Base-by-base conservation (phyloP, 2,113 vertebrate genomes). In the Odontophorus gujanensis region DNA sequence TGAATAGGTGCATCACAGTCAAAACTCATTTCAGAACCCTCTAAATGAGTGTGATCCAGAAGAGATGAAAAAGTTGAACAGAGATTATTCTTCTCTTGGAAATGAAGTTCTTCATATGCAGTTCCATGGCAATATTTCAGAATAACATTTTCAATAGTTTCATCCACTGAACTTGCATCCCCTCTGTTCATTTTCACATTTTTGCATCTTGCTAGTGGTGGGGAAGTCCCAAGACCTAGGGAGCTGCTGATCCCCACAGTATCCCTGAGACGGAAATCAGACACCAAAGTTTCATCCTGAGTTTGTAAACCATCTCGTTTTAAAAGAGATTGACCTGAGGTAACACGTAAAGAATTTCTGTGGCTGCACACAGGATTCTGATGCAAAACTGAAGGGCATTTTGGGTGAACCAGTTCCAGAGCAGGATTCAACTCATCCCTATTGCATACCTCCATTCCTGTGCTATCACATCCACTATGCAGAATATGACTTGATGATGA, bases 141-240 rank as follows among this genome's bases (percentile, higher is more conserved):
- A 96, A 98, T 98, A 78, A 98, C 98, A 94, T 98, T 96, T 96
- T 98, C 98, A 55, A 98, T 98, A 71, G 97, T 97, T 89, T 96
- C 77, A 91, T 95, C 94, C 58, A 96, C 95, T 71, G 86, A 83
- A 79, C 34, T 87, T 87, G 47, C 93, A 90, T 89, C 73, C 45
- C 47, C 74, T 93, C 68, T 93, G 79, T 48, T 94, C 6, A 12
- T 43, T 57, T 87, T 85, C 55, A 34, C 0, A 43, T 73, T 93
- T 96, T 96, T 95, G 61, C 92, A 90, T 85, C 72, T 92, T 96
- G 71, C 59, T 90, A 89, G 42, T 9, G 94, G 96, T 86, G 95
- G 86, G 87, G 65, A 86, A 65, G 55, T 75, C 66, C 94, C 88
- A 90, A 85, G 86, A 72, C 58, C 76, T 76, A 92, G 59, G 59